phyloP scores from a whole-genome alignment of 2,888 invertebrate genomes.

The Eupithecia inturbata region DNA sequence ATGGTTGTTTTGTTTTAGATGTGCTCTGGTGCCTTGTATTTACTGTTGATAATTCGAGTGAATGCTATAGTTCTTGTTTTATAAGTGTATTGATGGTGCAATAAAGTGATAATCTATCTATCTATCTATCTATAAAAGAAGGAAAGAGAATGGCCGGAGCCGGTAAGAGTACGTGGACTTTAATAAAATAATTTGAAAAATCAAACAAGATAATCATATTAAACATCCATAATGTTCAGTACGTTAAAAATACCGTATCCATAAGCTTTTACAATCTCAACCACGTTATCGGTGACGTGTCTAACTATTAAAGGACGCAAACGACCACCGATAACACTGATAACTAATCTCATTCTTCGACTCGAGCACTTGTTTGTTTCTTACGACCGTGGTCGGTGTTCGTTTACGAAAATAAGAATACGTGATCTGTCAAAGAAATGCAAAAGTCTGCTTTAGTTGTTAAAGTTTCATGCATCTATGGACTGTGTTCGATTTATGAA shows the following conservation, averaged over 20 bases:
- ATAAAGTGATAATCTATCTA: too few relatives aligned
- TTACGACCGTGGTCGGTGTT: slow-evolving; percentile 56
- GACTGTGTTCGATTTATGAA: slow-evolving; percentile 24
- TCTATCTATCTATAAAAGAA: too few relatives aligned
- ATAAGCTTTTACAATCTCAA: slow-evolving; percentile 57
- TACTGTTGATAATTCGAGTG: neutral
- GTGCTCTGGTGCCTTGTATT: neutral
- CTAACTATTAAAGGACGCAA: slow-evolving; percentile 78
- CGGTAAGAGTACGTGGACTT: too few relatives aligned
- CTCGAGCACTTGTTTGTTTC: slow-evolving; percentile 71
- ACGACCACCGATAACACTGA: slow-evolving; percentile 79
- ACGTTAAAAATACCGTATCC: slow-evolving; percentile 57
- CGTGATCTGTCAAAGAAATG: neutral
- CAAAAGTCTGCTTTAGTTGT: slow-evolving; percentile 5
- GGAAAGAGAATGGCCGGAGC: too few relatives aligned
- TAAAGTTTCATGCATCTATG: slow-evolving; percentile 4
- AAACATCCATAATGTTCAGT: neutral
- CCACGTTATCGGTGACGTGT: slow-evolving; percentile 74
- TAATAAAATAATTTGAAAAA: too few relatives aligned
- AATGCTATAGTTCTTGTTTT: too few relatives aligned
- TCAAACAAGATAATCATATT: too few relatives aligned
- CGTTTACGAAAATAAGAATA: slow-evolving; percentile 11
- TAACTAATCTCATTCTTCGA: slow-evolving; percentile 74
- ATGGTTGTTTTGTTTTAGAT: neutral
- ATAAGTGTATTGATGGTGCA: too few relatives aligned